Conservation (phyloP, 2,113 vertebrate species). For the Piprites chloris region DNA sequence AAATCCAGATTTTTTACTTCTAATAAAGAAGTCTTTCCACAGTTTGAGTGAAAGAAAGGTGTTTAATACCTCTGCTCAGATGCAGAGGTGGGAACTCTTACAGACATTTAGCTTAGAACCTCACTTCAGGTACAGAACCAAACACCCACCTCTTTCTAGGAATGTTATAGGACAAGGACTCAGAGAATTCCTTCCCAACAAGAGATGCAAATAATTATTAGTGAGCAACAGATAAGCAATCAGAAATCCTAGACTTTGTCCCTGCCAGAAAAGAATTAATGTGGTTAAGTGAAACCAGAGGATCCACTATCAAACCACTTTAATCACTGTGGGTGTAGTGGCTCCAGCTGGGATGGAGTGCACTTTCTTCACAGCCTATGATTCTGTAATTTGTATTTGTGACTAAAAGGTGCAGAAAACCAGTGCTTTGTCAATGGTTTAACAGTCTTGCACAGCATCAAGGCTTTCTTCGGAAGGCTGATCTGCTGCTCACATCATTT, state of each 20-base stretch:
- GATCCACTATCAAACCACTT: background rate
- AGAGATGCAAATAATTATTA: background rate
- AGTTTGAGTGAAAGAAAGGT: background rate
- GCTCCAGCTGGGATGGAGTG: background rate
- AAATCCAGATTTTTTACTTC: background rate
- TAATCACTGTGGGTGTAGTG: background rate
- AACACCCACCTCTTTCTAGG: background rate
- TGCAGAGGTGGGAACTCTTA: background rate
- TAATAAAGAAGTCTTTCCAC: background rate
- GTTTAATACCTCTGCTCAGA: background rate
- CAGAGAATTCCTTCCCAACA: background rate
- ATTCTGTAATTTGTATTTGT: background rate
- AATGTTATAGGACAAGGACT: rapidly evolving
- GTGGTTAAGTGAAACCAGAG: background rate
- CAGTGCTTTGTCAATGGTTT: background rate
- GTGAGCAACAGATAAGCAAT: background rate
- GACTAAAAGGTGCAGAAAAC: background rate
- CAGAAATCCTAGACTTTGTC: background rate
- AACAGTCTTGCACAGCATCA: background rate
- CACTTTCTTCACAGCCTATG: background rate
- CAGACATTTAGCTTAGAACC: background rate
- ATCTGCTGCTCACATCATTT: background rate
- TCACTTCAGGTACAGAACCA: background rate
- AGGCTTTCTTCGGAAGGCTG: background rate
- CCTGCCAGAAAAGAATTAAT: background rate